A percentile compares a stretch with the other conserved stretches of the same genome.
Evolutionary conservation across 2,888 invertebrate genomes (phyloP).

Genomic region (Standfussiana lucernea): DNA sequence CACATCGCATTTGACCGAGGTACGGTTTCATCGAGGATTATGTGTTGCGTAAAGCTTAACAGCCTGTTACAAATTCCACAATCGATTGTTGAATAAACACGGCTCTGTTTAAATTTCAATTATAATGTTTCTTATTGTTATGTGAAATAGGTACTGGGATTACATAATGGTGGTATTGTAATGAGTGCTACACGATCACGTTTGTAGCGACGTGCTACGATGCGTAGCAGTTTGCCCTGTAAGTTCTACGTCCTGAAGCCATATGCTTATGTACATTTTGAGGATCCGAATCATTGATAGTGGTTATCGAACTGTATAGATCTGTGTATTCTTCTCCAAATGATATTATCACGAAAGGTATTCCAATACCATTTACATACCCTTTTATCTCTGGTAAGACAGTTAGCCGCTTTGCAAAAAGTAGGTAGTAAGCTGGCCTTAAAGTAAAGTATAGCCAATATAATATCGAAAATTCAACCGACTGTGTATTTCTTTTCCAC

Average conservation of each 20-base stretch:
- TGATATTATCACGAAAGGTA: neutral
- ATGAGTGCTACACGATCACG: neutral
- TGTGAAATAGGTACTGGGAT: neutral
- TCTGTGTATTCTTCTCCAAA: neutral
- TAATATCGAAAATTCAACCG: conserved; percentile 23
- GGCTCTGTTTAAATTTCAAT: conserved; percentile 9
- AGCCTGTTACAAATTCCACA: conserved; percentile 56
- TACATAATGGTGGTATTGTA: neutral
- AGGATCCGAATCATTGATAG: neutral
- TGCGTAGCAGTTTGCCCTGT: conserved; percentile 2
- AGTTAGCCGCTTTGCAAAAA: neutral
- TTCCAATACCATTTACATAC: neutral
- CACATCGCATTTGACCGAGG: conserved; percentile 76
- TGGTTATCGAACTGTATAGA: neutral
- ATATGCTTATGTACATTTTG: neutral
- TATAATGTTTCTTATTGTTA: neutral
- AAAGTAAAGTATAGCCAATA: conserved; percentile 2
- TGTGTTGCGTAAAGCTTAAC: conserved; percentile 48
- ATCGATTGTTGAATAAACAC: conserved; percentile 52
- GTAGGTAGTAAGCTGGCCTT: neutral
- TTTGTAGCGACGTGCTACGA: neutral
- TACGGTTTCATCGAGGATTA: conserved; percentile 52
- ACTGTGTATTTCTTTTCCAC: conserved; percentile 54
- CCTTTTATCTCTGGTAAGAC: neutral
- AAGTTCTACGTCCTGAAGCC: conserved; percentile 15